Evolutionary conservation across 2,888 invertebrate genomes (phyloP).

Genomic region (Agrotis puta): DNA sequence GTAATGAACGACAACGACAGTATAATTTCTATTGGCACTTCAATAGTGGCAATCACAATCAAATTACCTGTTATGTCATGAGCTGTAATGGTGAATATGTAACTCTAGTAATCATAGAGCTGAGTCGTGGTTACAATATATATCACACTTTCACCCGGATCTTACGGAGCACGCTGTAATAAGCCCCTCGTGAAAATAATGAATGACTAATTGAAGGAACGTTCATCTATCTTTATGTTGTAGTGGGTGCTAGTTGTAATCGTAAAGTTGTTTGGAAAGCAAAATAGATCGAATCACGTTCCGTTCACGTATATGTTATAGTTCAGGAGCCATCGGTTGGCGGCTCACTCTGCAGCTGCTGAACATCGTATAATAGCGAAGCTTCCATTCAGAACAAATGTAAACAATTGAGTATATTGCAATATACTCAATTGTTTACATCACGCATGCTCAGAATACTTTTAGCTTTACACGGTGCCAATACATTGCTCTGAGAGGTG

Average conservation of each 20-base stretch:
- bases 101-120: constrained; percentile 43
- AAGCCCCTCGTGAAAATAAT: constrained; percentile 35
- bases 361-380: not conserved
- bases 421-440: constrained; percentile 35
- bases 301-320: constrained; percentile 32
- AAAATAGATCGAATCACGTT: constrained; percentile 43
- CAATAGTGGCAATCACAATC: constrained; percentile 29
- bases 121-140: constrained; percentile 37
- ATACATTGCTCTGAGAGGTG: not conserved
- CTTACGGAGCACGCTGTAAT: constrained; percentile 31
- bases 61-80: constrained; percentile 43
- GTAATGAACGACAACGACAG: constrained; percentile 28
- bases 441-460: constrained; percentile 15
- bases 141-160: constrained; percentile 57
- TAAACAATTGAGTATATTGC: constrained; percentile 36
- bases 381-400: constrained; percentile 23
- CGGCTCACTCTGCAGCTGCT: constrained; percentile 9
- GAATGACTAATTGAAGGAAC: constrained; percentile 38
- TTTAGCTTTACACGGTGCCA: constrained; percentile 11
- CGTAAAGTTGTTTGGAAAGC: constrained; percentile 33
- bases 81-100: constrained; percentile 32
- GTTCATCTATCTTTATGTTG: constrained; percentile 30
- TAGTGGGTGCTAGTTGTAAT: constrained; percentile 7
- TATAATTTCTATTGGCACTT: constrained; percentile 12
- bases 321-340: constrained; percentile 13